A percentile compares a stretch with the other conserved stretches of the same genome.
These are phyloP conservation scores for Bedellia somnulentella DNA, from an alignment of 2,888 invertebrate genomes.

Conservation along the genomic window DNA sequence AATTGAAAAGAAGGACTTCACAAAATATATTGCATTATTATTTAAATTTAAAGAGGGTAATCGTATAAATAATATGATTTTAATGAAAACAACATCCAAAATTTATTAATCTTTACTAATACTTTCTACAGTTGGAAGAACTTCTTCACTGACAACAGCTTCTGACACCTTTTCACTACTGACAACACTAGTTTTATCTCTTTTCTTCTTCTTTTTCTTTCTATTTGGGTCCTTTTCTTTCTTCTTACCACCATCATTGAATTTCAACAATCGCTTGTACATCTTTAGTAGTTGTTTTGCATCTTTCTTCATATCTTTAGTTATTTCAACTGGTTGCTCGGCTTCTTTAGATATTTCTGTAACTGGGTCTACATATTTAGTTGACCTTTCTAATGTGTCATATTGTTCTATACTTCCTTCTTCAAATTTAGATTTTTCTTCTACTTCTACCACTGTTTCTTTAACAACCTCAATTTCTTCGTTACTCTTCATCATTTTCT, in stretches of 20 bases:
- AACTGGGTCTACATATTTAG: slow-evolving; percentile 34
- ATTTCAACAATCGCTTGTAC: slow-evolving; percentile 45
- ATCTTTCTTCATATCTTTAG: slow-evolving; percentile 36
- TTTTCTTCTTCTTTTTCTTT: slow-evolving; percentile 33
- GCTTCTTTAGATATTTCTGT: too few species aligned
- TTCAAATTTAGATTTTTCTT: slow-evolving; percentile 35
- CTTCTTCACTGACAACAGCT: too few species aligned
- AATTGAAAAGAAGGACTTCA: too few species aligned
- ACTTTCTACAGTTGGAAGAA: too few species aligned
- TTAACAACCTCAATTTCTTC: slow-evolving; percentile 9
- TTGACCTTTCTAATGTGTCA: slow-evolving; percentile 37
- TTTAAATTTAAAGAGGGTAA: too few species aligned
- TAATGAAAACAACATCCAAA: too few species aligned
- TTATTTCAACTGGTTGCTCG: slow-evolving; percentile 13
- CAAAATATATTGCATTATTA: too few species aligned
- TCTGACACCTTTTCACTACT: too few species aligned
- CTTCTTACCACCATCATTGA: slow-evolving; percentile 29
- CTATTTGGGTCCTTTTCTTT: slow-evolving; percentile 26
- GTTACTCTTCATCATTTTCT: slow-evolving; percentile 29
- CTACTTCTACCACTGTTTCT: slow-evolving; percentile 18
- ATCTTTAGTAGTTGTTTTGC: slow-evolving; percentile 47
- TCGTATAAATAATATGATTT: too few species aligned
- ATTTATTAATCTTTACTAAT: too few species aligned
- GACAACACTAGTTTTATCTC: slow-evolving; percentile 6
- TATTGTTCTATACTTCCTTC: slow-evolving; percentile 61